phyloP scores from a whole-genome alignment of 2,797 vertebrate species.

The Catostomus latipinnis region DNA sequence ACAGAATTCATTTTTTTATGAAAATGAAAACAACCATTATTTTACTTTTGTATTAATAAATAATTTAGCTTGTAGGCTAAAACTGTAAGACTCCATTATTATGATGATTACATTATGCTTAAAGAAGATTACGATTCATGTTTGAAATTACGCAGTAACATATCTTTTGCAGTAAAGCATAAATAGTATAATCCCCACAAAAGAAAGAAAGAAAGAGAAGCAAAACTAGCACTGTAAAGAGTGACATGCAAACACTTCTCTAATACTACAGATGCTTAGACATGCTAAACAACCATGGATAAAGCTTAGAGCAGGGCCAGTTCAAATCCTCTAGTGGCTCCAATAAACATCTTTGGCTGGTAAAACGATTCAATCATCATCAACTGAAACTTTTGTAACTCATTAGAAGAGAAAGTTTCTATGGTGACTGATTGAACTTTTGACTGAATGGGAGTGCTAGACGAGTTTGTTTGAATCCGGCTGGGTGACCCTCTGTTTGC shows the following conservation, averaged over 20 bases:
- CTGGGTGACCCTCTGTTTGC: slow-evolving; percentile 51
- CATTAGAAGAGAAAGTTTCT: slow-evolving; percentile 38
- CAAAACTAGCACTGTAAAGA: background rate
- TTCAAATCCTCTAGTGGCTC: slow-evolving; percentile 34
- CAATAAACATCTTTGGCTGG: slow-evolving; percentile 47
- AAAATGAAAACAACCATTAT: no score
- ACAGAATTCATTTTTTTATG: no score
- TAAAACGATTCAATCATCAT: slow-evolving; percentile 40
- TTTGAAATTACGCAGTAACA: no score
- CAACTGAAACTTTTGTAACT: slow-evolving; percentile 36
- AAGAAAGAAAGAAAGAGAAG: background rate
- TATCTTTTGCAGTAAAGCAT: no score
- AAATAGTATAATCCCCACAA: background rate
- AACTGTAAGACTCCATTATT: no score
- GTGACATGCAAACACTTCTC: background rate
- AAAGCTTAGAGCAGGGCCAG: slow-evolving; percentile 17
- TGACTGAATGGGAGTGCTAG: slow-evolving; percentile 47
- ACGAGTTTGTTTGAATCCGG: slow-evolving; percentile 51
- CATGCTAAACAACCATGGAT: background rate
- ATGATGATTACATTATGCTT: no score
- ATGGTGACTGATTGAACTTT: slow-evolving; percentile 41
- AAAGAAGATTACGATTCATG: no score
- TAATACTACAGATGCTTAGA: background rate
- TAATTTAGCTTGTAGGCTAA: no score
- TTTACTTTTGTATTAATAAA: no score